phyloP scores from a whole-genome alignment of 2,113 vertebrate genomes.

The Eolophus roseicapilla region DNA sequence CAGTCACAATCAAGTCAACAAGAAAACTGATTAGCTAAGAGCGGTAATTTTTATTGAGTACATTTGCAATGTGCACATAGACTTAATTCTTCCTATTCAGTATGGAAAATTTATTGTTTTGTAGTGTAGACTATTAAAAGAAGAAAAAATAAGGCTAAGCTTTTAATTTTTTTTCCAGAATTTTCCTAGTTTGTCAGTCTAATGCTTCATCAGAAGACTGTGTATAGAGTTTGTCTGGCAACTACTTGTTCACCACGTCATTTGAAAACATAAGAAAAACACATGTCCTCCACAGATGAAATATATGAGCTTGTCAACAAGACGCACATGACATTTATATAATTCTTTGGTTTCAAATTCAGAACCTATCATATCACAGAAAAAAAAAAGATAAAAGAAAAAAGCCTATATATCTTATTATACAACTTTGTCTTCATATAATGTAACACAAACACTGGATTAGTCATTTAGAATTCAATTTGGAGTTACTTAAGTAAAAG shows the following conservation, averaged over 20 bases:
- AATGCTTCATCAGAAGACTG: background rate
- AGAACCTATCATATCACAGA: background rate
- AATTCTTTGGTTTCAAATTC: background rate
- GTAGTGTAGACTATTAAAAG: background rate
- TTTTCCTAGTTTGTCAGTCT: background rate
- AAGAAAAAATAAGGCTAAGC: background rate
- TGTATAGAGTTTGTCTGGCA: background rate
- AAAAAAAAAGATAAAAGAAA: fast-evolving
- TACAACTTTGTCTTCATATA: background rate
- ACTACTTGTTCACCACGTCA: background rate
- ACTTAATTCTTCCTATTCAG: background rate
- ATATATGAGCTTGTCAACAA: background rate
- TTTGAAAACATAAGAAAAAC: background rate
- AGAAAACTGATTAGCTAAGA: constrained; percentile 6
- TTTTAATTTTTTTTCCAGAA: background rate
- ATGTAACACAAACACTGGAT: background rate
- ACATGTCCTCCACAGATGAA: background rate
- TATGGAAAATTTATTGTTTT: background rate
- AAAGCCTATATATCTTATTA: background rate
- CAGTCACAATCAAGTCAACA: constrained; percentile 4
- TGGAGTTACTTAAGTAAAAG: background rate
- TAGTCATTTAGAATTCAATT: background rate
- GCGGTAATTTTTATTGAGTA: background rate
- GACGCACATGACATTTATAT: background rate
- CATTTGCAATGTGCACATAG: background rate